These are phyloP conservation scores for Neotoxoptera formosana DNA, from an alignment of 1,140 invertebrate species.

Conservation along the genomic window DNA sequence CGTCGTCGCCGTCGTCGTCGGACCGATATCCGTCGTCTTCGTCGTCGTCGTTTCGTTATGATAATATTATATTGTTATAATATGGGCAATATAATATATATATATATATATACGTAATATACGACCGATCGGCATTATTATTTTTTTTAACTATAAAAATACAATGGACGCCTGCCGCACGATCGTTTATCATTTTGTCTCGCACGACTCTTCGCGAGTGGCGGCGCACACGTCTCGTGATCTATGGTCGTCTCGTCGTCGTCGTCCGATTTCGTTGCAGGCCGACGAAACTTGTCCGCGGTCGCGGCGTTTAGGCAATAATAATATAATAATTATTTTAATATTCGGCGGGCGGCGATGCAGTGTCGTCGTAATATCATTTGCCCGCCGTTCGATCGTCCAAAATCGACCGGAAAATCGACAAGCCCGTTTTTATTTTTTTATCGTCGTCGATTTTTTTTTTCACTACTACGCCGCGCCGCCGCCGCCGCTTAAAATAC, in stretches of 20 bases:
- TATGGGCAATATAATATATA: no score
- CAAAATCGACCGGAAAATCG: conserved; percentile 20
- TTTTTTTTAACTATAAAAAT: not conserved
- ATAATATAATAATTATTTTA: no score
- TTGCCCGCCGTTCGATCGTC: not conserved
- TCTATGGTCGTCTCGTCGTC: conserved; percentile 28
- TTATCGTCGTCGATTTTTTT: not conserved
- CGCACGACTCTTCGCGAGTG: not conserved
- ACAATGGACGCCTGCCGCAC: not conserved
- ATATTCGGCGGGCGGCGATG: not conserved
- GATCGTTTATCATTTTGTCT: conserved; percentile 37
- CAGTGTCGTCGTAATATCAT: not conserved
- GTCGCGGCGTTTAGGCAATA: no score
- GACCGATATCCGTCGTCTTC: not conserved
- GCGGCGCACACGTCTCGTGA: not conserved
- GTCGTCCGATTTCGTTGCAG: not conserved
- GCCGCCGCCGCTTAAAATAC: not conserved
- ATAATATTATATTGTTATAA: not conserved
- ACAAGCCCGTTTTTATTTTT: not conserved
- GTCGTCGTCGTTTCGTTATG: not conserved
- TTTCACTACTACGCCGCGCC: not conserved
- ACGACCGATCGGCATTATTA: not conserved
- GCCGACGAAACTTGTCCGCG: not conserved
- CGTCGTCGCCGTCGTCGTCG: not conserved
- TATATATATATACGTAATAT: no score